These are phyloP conservation scores for Hypomesus transpacificus DNA, from an alignment of 2,113 vertebrate species.

Conservation along the genomic window DNA sequence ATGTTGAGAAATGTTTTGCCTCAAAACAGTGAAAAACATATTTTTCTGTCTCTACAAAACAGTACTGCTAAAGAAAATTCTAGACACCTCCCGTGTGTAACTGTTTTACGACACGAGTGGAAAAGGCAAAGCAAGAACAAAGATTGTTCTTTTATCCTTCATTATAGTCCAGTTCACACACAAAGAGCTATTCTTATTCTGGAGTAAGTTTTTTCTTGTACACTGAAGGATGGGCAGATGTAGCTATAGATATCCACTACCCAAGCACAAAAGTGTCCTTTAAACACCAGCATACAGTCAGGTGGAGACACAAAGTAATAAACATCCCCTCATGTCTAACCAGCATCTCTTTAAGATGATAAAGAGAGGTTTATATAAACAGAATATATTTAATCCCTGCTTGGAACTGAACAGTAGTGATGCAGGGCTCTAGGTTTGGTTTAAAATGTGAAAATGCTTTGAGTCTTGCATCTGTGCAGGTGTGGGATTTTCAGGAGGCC, in stretches of 20 bases:
- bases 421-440: constrained; percentile 9
- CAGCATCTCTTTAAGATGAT: not conserved
- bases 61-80: not conserved
- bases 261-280: constrained; percentile 32
- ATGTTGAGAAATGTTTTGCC: not conserved
- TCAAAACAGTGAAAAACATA: not conserved
- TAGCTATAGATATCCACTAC: constrained; percentile 35
- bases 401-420: constrained; percentile 2
- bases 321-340: no score
- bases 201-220: constrained; percentile 56
- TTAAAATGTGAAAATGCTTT: constrained; percentile 23
- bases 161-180: constrained; percentile 16
- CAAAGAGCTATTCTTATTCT: constrained; percentile 33
- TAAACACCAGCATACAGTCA: constrained; percentile 21
- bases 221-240: constrained; percentile 55
- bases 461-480: constrained; percentile 41
- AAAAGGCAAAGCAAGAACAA: constrained; percentile 5
- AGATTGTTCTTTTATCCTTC: constrained; percentile 10
- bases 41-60: not conserved
- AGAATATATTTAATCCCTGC: constrained; percentile 32
- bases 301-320: no score
- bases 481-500: constrained; percentile 51
- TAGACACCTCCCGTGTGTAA: not conserved
- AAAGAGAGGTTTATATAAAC: constrained; percentile 16
- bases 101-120: constrained; percentile 10